A percentile compares a stretch with the other conserved stretches of the same genome.
These are phyloP conservation scores for Loxodonta africana DNA, from an alignment of 2,113 vertebrate species.

Conservation along the genomic window DNA sequence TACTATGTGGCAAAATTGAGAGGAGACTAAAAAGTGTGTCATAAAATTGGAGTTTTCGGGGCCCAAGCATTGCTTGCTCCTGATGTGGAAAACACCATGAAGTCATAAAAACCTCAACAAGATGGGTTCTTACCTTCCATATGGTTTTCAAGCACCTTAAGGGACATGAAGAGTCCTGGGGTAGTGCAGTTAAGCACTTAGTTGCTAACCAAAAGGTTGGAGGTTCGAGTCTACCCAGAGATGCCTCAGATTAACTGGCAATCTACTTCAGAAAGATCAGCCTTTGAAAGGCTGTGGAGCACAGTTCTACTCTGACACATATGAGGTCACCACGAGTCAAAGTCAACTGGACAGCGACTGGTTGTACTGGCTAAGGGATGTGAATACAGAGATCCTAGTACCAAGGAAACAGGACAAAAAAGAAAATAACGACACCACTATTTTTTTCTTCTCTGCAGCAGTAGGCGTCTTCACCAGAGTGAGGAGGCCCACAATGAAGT, in stretches of 20 bases:
- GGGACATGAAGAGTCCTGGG: no score
- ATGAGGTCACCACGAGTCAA: no score
- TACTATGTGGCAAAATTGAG: background rate
- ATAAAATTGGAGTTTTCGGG: background rate
- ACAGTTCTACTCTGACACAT: no score
- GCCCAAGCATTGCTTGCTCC: background rate
- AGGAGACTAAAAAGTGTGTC: background rate
- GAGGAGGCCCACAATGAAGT: background rate
- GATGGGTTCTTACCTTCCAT: background rate
- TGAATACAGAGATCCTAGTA: background rate
- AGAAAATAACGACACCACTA: background rate
- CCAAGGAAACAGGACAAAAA: background rate
- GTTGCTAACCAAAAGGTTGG: no score
- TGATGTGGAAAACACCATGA: background rate
- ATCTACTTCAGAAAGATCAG: no score
- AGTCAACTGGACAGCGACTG: no score
- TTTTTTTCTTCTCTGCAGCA: background rate
- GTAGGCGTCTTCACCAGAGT: background rate
- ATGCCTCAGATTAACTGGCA: no score
- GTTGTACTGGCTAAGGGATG: no score
- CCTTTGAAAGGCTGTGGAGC: no score
- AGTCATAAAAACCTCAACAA: background rate
- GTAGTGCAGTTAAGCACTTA: no score
- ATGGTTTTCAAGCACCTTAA: background rate
- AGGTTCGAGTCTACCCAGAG: no score